Evolutionary conservation across 2,113 vertebrate genomes (phyloP).

Genomic region (Agapornis roseicollis): DNA sequence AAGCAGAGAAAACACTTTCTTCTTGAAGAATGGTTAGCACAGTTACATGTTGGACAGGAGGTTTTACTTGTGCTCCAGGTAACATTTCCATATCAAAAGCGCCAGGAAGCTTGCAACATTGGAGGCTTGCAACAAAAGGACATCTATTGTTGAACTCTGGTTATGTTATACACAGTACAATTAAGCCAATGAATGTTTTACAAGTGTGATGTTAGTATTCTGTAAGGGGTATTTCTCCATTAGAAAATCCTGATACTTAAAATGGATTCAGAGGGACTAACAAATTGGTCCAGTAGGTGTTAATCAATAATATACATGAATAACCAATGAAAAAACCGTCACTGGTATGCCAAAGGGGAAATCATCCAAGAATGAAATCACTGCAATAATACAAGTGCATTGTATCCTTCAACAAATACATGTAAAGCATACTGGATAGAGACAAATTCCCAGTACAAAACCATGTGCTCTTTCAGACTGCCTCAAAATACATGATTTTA

Average conservation of each 20-base stretch:
- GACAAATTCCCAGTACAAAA: constrained; percentile 50
- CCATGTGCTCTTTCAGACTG: not conserved
- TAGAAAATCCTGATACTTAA: constrained; percentile 56
- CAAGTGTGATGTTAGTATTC: constrained; percentile 50
- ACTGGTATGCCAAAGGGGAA: constrained; percentile 71
- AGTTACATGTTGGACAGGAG: not conserved
- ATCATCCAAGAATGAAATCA: constrained; percentile 73
- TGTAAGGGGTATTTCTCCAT: not conserved
- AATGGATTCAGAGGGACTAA: constrained; percentile 70
- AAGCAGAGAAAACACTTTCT: not conserved
- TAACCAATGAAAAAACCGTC: constrained; percentile 71
- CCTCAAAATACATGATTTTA: constrained; percentile 15
- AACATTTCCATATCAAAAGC: not conserved
- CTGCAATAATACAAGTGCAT: constrained; percentile 58
- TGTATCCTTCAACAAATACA: constrained; percentile 68
- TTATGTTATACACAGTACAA: not conserved
- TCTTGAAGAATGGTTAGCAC: not conserved
- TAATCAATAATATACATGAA: constrained; percentile 75
- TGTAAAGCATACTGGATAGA: constrained; percentile 59
- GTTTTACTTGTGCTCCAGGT: not conserved
- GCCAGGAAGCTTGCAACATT: not conserved
- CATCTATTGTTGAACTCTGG: not conserved
- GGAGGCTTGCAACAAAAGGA: not conserved
- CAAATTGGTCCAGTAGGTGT: constrained; percentile 69
- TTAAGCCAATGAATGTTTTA: constrained; percentile 17